Conservation (phyloP, 2,888 invertebrate genomes). For the Stictocephala bisonia region DNA sequence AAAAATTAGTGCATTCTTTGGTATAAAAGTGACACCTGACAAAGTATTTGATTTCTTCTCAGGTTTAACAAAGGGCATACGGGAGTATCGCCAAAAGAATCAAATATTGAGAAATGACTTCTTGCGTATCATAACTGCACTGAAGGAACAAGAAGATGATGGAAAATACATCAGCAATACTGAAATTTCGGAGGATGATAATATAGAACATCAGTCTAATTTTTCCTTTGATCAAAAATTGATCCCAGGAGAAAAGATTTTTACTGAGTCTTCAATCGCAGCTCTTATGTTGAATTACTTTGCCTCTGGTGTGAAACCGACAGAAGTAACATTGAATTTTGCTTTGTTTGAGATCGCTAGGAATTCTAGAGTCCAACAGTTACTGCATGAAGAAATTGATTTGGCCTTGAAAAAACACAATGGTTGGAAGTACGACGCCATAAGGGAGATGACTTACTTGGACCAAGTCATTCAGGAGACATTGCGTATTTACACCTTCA, state of each 20-base stretch:
- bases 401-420: background rate
- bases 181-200: background rate
- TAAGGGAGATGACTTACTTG: slow-evolving; percentile 13
- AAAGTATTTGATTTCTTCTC: background rate
- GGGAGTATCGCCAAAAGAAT: slow-evolving; percentile 3
- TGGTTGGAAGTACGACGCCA: background rate
- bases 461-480: slow-evolving; percentile 18
- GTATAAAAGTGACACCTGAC: background rate
- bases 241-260: background rate
- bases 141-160: slow-evolving; percentile 24
- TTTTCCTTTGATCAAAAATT: too few relatives aligned
- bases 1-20: background rate
- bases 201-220: background rate
- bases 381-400: slow-evolving; percentile 6
- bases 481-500: background rate
- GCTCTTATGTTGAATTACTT: slow-evolving; percentile 22
- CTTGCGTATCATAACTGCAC: background rate
- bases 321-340: slow-evolving; percentile 15
- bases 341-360: slow-evolving; percentile 18
- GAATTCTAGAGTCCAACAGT: background rate
- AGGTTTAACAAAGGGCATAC: background rate
- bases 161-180: background rate
- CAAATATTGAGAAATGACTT: slow-evolving; percentile 21
- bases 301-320: background rate
- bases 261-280: slow-evolving; percentile 12